Evolutionary conservation across 1,140 invertebrate genomes (phyloP), one percentile per base, ranked within the genome.

Genomic region (Pseudomyrmex concolor): DNA sequence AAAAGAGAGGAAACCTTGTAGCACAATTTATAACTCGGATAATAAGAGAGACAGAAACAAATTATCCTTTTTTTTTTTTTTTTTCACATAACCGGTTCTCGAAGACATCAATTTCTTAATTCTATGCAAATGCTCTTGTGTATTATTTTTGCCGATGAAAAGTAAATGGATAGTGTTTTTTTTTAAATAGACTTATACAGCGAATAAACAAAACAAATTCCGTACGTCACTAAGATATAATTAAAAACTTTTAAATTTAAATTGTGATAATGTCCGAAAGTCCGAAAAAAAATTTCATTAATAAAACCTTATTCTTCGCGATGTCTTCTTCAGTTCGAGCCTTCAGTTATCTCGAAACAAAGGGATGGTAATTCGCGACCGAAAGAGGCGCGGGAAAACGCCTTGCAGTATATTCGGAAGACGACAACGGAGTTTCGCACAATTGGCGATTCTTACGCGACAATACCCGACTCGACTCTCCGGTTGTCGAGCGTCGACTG

Each of bases 401-500:
- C 4, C 51, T 51, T 13, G 48, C 50, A 19, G 34, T 5, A 34
- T 48, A 67, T 70, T 73, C 2, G 43, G 10, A 71, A 43, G 77
- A 62, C 57, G 2, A 70, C 34, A 7, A 66, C 45, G 3, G 43
- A 74, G 10, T 76, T 0, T 34, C 10, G 25, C 73, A 34, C 63
- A 55, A 85, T 86, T 67, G 62, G 66, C 70, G 50, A 34, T 34
- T 34, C 34, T 50, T 59, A 45, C 60, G n/a, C 43, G 34, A 34
- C 34, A n/a, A 70, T 50, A 77, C 78, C 25, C 45, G 81, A 74
- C 72, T 71, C 85, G 74, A 84, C 85, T 80, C 25, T 77, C 57
- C 86, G 82, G 71, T 87, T 85, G 85, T 80, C 86, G 68, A 84
- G 68, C 81, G 85, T 84, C 86, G 85, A 88, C 86, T 88, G 86